A percentile compares a stretch with the other conserved stretches of the same genome.
phyloP scores from a whole-genome alignment of 2,113 vertebrate genomes.

The Sinocyclocheilus rhinocerous region DNA sequence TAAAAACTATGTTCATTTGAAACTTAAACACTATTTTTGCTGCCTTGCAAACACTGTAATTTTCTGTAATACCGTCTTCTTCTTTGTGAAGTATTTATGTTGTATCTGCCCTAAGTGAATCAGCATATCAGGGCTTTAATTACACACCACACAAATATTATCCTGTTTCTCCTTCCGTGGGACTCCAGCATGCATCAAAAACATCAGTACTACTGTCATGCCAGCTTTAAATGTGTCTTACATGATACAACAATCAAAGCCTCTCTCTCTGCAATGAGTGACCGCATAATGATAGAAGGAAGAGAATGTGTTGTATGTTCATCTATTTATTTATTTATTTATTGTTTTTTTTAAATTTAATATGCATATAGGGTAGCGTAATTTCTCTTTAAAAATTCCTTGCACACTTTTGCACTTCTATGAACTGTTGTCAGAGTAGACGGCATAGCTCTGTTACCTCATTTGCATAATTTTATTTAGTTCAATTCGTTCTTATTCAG shows the following conservation, averaged over 20 bases:
- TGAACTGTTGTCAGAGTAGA: neutral
- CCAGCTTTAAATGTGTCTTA: neutral
- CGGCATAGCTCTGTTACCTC: too few relatives aligned
- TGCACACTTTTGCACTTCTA: neutral
- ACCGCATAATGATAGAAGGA: neutral
- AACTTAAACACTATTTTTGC: neutral
- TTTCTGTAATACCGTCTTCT: neutral
- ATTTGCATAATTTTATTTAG: too few relatives aligned
- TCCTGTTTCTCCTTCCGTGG: too few relatives aligned
- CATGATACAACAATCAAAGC: neutral
- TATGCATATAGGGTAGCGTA: neutral
- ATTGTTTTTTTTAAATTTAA: neutral
- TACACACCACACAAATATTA: neutral
- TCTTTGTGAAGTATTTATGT: slow-evolving; percentile 33
- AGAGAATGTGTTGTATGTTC: neutral
- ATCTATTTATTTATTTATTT: neutral
- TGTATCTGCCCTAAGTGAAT: slow-evolving; percentile 41
- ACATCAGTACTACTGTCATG: neutral
- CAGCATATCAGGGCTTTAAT: slow-evolving; percentile 41
- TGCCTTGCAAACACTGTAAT: neutral
- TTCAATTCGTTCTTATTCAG: neutral
- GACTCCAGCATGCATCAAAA: slow-evolving; percentile 31
- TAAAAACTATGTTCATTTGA: neutral
- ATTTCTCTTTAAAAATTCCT: neutral
- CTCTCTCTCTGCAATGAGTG: neutral